A percentile compares a stretch with the other conserved stretches of the same genome.
phyloP scores from a whole-genome alignment of 2,113 vertebrate genomes.

The Hemibagrus wyckioides region DNA sequence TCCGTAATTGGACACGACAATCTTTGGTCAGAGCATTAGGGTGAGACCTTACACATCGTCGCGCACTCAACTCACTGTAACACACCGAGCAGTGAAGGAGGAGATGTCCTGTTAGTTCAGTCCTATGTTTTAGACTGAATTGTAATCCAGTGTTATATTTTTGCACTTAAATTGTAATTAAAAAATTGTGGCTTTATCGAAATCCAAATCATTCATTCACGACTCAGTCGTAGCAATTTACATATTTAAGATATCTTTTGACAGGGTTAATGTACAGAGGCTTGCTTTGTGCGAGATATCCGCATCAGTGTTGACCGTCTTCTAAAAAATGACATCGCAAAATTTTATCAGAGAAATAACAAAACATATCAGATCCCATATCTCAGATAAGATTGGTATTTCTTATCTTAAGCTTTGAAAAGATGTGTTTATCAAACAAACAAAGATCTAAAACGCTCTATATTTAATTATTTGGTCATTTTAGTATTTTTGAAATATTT shows the following conservation, averaged over 20 bases:
- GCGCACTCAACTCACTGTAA: slow-evolving; percentile 1
- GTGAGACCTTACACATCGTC: slow-evolving; percentile 38
- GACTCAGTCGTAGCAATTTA: not conserved
- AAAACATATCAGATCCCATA: not conserved
- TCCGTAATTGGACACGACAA: slow-evolving; percentile 65
- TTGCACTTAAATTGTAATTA: too few species aligned
- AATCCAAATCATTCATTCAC: not conserved
- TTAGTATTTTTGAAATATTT: not conserved
- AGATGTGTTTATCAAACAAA: not conserved
- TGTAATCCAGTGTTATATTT: slow-evolving; percentile 13
- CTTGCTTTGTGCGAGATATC: not conserved
- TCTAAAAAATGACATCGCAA: not conserved
- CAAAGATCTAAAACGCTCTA: not conserved
- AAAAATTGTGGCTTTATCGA: not conserved
- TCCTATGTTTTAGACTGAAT: not conserved
- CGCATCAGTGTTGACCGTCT: not conserved
- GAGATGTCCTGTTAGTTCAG: not conserved
- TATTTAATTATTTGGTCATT: not conserved
- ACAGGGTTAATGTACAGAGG: not conserved
- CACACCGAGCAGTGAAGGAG: not conserved
- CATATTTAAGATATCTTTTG: not conserved
- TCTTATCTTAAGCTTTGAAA: not conserved
- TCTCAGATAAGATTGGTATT: not conserved
- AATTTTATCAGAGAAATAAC: not conserved
- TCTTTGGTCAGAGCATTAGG: slow-evolving; percentile 58